A percentile compares a stretch with the other conserved stretches of the same genome.
Conservation (phyloP, 2,888 invertebrate genomes). For the Clitarchus hookeri region DNA sequence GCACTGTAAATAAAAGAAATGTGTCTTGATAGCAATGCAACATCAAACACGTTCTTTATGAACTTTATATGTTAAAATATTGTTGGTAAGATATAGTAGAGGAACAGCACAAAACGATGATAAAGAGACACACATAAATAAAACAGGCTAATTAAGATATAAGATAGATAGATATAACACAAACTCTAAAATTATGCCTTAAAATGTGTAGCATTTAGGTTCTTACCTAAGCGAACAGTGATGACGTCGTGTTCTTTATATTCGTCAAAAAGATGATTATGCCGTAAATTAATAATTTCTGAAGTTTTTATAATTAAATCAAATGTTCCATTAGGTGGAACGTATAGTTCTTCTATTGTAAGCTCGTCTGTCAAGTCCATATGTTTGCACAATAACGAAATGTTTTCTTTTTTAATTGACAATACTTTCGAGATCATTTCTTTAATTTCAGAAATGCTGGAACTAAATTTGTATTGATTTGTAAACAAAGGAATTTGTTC, state of each 20-base stretch:
- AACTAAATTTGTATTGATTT: not conserved
- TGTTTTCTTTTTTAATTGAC: not conserved
- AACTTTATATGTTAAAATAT: too few relatives aligned
- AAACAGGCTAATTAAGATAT: too few relatives aligned
- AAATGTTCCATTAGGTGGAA: not conserved
- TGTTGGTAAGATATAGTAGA: too few relatives aligned
- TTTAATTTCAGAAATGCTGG: not conserved
- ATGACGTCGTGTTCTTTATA: not conserved
- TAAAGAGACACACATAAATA: too few relatives aligned
- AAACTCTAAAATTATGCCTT: too few relatives aligned
- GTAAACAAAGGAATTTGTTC: not conserved
- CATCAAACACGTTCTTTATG: too few relatives aligned
- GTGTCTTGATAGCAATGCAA: too few relatives aligned
- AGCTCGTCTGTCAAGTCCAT: not conserved
- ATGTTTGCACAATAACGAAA: not conserved
- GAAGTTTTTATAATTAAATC: not conserved
- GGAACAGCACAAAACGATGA: too few relatives aligned
- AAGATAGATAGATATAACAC: too few relatives aligned
- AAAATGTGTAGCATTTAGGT: not conserved
- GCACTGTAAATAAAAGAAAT: too few relatives aligned
- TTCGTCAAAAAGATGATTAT: not conserved
- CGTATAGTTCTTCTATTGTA: not conserved
- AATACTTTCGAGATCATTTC: not conserved
- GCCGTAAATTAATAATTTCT: not conserved
- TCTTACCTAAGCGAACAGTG: conserved; percentile 7